Evolutionary conservation across 1,140 invertebrate genomes (phyloP).

Genomic region (Arctopsyche grandis): DNA sequence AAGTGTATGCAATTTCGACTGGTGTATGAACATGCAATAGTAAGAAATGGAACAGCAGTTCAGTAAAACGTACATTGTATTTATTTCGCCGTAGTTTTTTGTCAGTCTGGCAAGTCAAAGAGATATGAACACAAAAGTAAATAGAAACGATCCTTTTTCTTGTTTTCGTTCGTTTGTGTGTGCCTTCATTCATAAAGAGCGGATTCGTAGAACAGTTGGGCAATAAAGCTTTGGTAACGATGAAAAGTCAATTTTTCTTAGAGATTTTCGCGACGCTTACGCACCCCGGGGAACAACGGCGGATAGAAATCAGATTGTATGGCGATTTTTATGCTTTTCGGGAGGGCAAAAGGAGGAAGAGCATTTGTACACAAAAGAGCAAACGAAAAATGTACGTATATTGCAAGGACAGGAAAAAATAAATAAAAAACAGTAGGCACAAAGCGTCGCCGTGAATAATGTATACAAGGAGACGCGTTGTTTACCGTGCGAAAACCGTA

Average conservation of each 20-base stretch:
- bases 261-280: neutral
- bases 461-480: slow-evolving; percentile 43
- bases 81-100: too few relatives aligned
- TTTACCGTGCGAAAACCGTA: slow-evolving; percentile 45
- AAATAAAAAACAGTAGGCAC: slow-evolving; percentile 16
- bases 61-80: too few relatives aligned
- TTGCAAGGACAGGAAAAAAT: neutral
- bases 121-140: neutral
- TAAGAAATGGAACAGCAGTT: too few relatives aligned
- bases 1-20: too few relatives aligned
- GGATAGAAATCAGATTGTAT: slow-evolving; percentile 25
- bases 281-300: neutral
- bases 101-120: neutral
- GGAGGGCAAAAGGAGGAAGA: neutral
- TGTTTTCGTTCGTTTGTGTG: neutral
- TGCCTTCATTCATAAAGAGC: slow-evolving; percentile 4
- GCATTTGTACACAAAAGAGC: neutral
- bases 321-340: slow-evolving; percentile 5
- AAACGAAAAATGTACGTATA: slow-evolving; percentile 12
- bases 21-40: too few relatives aligned
- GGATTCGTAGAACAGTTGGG: slow-evolving; percentile 11
- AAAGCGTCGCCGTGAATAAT: slow-evolving; percentile 40
- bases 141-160: slow-evolving; percentile 9
- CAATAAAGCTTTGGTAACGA: slow-evolving; percentile 24
- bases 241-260: slow-evolving; percentile 24